Evolutionary conservation across 2,113 vertebrate genomes (phyloP).

Genomic region (Mixornis gularis): DNA sequence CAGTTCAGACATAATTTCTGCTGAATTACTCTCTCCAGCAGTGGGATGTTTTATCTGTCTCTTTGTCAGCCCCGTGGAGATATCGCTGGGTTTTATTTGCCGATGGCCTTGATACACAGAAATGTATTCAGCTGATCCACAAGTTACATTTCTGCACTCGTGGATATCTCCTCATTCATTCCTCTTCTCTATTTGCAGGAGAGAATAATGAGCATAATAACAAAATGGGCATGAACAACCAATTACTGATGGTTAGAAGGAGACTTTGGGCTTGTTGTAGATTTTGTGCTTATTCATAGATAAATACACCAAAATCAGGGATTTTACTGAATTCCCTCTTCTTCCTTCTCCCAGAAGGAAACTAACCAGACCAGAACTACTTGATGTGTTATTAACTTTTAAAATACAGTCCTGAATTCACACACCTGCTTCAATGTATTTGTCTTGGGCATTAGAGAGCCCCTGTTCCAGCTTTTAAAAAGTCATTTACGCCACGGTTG

Average conservation of each 20-base stretch:
- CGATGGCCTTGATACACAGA: neutral
- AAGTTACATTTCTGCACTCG: neutral
- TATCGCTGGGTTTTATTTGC: slow-evolving; percentile 13
- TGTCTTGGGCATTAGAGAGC: neutral
- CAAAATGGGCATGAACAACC: neutral
- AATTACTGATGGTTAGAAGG: neutral
- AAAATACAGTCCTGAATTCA: neutral
- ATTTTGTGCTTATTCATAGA: neutral
- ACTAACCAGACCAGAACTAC: neutral
- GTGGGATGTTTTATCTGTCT: slow-evolving; percentile 8
- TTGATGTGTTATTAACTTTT: neutral
- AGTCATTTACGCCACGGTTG: neutral
- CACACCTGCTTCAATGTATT: neutral
- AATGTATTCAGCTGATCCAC: neutral
- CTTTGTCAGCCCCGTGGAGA: neutral
- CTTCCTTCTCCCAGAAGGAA: neutral
- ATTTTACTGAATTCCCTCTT: neutral
- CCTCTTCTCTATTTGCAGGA: neutral
- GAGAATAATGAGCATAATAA: neutral
- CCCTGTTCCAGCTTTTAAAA: neutral
- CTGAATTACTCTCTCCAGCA: neutral
- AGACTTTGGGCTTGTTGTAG: neutral
- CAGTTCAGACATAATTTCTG: neutral
- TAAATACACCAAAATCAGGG: neutral
- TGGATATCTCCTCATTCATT: neutral